phyloP scores from a whole-genome alignment of 1,140 invertebrate genomes.

The Agrypnia vestita region DNA sequence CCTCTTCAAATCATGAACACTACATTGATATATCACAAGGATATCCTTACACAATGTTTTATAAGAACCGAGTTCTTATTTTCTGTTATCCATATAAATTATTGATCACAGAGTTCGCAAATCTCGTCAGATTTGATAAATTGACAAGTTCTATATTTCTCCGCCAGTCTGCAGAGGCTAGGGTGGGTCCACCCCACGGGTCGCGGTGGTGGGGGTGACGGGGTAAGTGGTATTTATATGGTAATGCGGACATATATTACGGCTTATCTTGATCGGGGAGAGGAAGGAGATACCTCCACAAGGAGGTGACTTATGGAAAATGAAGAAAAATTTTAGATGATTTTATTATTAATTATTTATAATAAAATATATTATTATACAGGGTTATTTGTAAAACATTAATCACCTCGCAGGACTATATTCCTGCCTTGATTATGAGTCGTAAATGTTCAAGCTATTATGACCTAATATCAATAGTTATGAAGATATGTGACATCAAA shows the following conservation, averaged over 20 bases:
- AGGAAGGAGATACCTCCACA: neutral
- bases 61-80: neutral
- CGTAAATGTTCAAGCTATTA: too few relatives aligned
- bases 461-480: too few relatives aligned
- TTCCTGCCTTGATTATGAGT: too few relatives aligned
- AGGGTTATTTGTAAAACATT: too few relatives aligned
- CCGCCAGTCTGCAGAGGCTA: neutral
- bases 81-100: neutral
- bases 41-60: neutral
- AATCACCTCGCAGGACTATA: too few relatives aligned
- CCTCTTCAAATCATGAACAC: too few relatives aligned
- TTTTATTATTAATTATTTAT: too few relatives aligned
- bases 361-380: too few relatives aligned
- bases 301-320: slow-evolving; percentile 1
- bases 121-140: slow-evolving; percentile 30
- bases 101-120: neutral
- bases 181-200: neutral
- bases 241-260: slow-evolving; percentile 59
- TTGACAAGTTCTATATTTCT: slow-evolving; percentile 27
- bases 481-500: too few relatives aligned
- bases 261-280: slow-evolving; percentile 53
- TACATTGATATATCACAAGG: too few relatives aligned
- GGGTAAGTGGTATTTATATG: slow-evolving; percentile 55
- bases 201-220: too few relatives aligned
- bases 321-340: neutral